A percentile compares a stretch with the other conserved stretches of the same genome.
Conservation (phyloP, 1,140 invertebrate species). For the Caerostris darwini region DNA sequence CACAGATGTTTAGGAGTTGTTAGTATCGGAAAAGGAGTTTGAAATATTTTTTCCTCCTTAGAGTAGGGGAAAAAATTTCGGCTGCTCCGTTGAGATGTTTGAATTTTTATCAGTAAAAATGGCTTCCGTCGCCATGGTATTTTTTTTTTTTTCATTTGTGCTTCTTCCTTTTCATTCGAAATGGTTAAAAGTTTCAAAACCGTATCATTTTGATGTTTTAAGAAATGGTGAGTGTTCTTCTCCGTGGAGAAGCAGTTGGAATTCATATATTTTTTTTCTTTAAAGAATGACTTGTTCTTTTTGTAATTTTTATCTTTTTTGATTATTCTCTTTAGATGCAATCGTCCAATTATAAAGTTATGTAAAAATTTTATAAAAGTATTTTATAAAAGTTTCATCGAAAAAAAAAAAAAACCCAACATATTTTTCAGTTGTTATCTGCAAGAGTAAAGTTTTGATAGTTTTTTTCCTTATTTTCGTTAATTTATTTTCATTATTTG, state of each 20-base stretch:
- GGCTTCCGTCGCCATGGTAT: not conserved
- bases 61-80: not conserved
- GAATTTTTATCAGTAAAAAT: conserved; percentile 27
- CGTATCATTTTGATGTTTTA: not conserved
- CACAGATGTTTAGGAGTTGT: conserved; percentile 25
- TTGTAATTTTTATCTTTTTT: not conserved
- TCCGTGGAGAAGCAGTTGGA: not conserved
- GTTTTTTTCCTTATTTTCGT: no score
- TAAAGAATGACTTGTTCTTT: not conserved
- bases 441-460: no score
- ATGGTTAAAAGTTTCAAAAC: not conserved
- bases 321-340: no score
- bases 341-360: no score
- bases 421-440: no score
- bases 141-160: not conserved
- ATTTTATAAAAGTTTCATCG: no score
- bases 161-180: not conserved
- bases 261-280: not conserved
- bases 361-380: no score
- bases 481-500: no score
- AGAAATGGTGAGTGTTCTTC: not conserved
- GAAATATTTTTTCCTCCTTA: not conserved
- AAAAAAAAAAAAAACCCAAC: no score
- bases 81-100: not conserved
- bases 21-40: conserved; percentile 28